Base-by-base conservation (phyloP, 1,140 invertebrate species). In the Scaptomyza hsui region DNA sequence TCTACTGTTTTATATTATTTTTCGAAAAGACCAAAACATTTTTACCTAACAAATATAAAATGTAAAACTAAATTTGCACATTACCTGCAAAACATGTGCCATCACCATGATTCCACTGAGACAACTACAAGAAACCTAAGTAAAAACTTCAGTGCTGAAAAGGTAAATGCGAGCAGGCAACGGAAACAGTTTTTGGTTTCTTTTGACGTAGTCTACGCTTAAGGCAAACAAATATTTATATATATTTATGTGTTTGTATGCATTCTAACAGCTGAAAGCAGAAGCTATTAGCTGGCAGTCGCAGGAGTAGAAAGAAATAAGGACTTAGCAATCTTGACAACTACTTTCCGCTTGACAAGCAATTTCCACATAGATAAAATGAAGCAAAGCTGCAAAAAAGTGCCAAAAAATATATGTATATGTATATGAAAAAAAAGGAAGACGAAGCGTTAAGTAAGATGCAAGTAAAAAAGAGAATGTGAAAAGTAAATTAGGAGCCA, bases 241-340 rank as follows among this genome's bases (percentile, higher is more conserved):
- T 39, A 7, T 44, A 35, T 42, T 35, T 71, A 39, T 51, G 21
- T 35, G 5, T 63, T 12, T 35, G 24, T 51, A 29, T 62, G 35
- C n/a, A 21, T 15, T 5, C n/a, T 18, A 62, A 62, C 45, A 71
- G 42, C 51, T 63, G 41, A 72, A 51, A 68, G 55, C 53, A 63
- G 62, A 47, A 63, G 77, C 78, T 77, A 73, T 68, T 79, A 78
- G 79, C 79, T 51, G 55, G 13, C 42, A 42, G 55, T 15, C 16
- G 44, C 49, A 76, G 60, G 32, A 62, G 76, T 24, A 71, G 61
- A 89, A 90, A 79, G 83, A 89, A 90, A 90, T 90, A 90, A 82
- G 83, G 89, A 90, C 89, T 90, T 90, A 90, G 67, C 78, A 89
- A 89, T 89, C 88, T 90, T 90, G 89, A 90, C 89, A 90, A 90